These are phyloP conservation scores for Entomyzon cyanotis DNA, from an alignment of 2,113 vertebrate genomes.

Conservation along the genomic window DNA sequence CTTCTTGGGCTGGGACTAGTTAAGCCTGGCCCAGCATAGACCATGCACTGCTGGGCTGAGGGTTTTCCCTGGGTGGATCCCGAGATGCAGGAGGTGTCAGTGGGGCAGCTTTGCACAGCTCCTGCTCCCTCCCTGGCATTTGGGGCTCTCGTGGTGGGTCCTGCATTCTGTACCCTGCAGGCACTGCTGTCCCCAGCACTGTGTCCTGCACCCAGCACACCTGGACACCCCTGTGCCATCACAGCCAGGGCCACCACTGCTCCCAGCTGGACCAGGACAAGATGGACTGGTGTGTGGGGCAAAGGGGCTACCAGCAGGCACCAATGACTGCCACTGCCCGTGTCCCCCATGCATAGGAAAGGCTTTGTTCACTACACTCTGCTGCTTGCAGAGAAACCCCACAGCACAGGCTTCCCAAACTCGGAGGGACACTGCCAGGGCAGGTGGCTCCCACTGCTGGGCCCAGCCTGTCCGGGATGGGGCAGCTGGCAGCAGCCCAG, in stretches of 20 bases:
- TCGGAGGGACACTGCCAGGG: fast-evolving
- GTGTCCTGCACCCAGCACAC: background rate
- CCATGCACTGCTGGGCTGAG: background rate
- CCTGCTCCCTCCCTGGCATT: background rate
- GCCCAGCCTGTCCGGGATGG: background rate
- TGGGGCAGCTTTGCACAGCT: background rate
- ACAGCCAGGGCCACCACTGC: background rate
- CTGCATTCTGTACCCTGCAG: background rate
- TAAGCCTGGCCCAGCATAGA: background rate
- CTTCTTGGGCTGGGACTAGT: background rate
- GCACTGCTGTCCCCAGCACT: fast-evolving
- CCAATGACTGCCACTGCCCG: fast-evolving
- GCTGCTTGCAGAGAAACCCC: background rate
- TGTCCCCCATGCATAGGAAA: fast-evolving
- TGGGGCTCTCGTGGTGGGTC: fast-evolving
- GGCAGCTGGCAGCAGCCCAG: background rate
- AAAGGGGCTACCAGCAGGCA: background rate
- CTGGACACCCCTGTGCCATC: background rate
- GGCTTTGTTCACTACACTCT: background rate
- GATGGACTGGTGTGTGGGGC: background rate
- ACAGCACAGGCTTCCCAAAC: background rate
- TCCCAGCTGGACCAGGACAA: background rate
- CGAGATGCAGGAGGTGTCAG: background rate
- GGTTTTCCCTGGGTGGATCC: background rate
- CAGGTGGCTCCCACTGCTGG: background rate